phyloP scores from a whole-genome alignment of 1,140 invertebrate species.

The Hylyphantes graminicola region DNA sequence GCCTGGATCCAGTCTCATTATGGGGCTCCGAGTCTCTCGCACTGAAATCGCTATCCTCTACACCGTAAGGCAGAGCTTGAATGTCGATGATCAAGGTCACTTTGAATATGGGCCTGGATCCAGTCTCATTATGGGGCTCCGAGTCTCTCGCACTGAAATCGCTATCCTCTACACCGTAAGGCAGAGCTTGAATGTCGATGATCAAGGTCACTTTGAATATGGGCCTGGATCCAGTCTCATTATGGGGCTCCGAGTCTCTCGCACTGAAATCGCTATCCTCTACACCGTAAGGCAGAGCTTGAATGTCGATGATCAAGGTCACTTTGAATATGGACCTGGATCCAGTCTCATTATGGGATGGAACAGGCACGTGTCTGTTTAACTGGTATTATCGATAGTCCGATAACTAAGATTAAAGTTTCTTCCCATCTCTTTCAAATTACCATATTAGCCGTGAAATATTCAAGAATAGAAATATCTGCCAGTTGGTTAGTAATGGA shows the following conservation, averaged over 20 bases:
- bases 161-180: slow-evolving; percentile 10
- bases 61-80: too few species aligned
- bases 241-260: slow-evolving; percentile 73
- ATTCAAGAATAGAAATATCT: too few species aligned
- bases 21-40: slow-evolving; percentile 68
- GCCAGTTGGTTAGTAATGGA: too few species aligned
- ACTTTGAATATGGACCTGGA: slow-evolving; percentile 80
- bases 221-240: slow-evolving; percentile 80
- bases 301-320: slow-evolving; percentile 69
- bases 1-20: slow-evolving; percentile 81
- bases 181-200: slow-evolving; percentile 55
- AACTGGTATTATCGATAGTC: too few species aligned
- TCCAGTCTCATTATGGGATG: slow-evolving; percentile 85
- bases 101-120: slow-evolving; percentile 79
- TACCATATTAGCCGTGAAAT: too few species aligned
- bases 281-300: not conserved
- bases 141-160: slow-evolving; percentile 22
- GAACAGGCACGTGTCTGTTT: too few species aligned
- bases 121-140: slow-evolving; percentile 80
- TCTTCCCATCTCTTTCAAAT: too few species aligned
- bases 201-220: slow-evolving; percentile 78
- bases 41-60: slow-evolving; percentile 12
- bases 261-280: slow-evolving; percentile 19
- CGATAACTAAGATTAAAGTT: too few species aligned
- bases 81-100: slow-evolving; percentile 72